Conservation (phyloP, 2,797 vertebrate genomes). For the Erethizon dorsatum region DNA sequence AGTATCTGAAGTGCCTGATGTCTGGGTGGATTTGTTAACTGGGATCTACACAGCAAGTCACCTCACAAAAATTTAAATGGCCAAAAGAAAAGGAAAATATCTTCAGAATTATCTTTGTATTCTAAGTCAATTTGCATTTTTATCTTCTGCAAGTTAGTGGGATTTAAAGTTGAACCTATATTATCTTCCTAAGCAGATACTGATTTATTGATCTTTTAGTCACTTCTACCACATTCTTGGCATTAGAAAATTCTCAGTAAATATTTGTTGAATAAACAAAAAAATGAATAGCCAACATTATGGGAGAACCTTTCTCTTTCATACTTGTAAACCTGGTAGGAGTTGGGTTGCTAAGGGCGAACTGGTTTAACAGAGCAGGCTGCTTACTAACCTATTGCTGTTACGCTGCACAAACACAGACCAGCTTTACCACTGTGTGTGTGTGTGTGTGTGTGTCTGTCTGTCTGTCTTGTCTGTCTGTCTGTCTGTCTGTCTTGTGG, state of each 20-base stretch:
- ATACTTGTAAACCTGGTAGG: slow-evolving; percentile 41
- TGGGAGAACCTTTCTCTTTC: slow-evolving; percentile 9
- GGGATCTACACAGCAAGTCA: not conserved
- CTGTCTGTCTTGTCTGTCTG: not conserved
- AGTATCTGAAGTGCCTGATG: slow-evolving; percentile 13
- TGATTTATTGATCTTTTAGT: slow-evolving; percentile 6
- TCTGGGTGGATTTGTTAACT: not conserved
- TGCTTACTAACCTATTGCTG: slow-evolving; percentile 14
- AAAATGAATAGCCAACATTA: slow-evolving; percentile 24
- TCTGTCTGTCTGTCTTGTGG: not conserved
- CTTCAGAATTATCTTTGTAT: slow-evolving; percentile 32
- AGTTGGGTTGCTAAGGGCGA: slow-evolving; percentile 25
- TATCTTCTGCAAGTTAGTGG: slow-evolving; percentile 49
- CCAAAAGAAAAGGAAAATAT: slow-evolving; percentile 3
- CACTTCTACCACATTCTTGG: not conserved
- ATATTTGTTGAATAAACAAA: slow-evolving; percentile 54
- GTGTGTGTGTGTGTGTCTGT: not conserved
- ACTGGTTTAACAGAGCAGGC: not conserved
- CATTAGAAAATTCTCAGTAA: slow-evolving; percentile 63
- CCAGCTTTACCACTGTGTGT: not conserved
- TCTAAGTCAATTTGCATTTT: slow-evolving; percentile 17
- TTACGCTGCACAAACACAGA: not conserved
- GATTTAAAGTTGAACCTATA: not conserved
- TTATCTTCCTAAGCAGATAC: not conserved
- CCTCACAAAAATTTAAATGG: slow-evolving; percentile 18